These are phyloP conservation scores for Platerodrilus igneus DNA, from an alignment of 2,888 invertebrate genomes.

Conservation along the genomic window DNA sequence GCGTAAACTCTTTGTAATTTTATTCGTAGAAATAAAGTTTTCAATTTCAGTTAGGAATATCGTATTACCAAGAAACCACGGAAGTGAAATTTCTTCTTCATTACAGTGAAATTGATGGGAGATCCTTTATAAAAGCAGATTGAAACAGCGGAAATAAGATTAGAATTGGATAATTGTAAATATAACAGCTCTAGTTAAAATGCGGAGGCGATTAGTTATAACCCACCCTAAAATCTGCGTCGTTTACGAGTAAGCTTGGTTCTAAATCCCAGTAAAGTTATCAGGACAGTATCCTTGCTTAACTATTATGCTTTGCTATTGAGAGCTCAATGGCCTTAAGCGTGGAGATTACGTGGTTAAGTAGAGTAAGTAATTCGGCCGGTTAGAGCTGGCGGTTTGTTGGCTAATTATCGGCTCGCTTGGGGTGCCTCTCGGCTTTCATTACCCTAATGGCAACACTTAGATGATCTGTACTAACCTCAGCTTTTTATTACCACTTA, in stretches of 20 bases:
- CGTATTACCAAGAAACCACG: no score
- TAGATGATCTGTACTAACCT: no score
- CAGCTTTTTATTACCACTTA: no score
- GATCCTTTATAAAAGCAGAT: conserved; percentile 14
- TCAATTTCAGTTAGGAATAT: no score
- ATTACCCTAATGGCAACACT: conserved; percentile 42
- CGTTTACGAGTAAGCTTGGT: conserved; percentile 37
- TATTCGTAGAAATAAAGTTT: no score
- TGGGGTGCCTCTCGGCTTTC: conserved; percentile 40
- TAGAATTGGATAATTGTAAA: conserved; percentile 24
- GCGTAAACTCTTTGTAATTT: no score
- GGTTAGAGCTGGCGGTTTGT: conserved; percentile 43
- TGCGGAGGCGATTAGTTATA: conserved; percentile 34
- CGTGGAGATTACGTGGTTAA: conserved; percentile 44
- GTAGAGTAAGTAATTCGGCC: conserved; percentile 46
- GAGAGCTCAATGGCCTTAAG: conserved; percentile 37
- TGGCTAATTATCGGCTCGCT: conserved; percentile 46
- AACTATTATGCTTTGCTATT: conserved; percentile 40
- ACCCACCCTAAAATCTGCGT: conserved; percentile 36
- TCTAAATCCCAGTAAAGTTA: conserved; percentile 41
- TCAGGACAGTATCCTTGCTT: conserved; percentile 38
- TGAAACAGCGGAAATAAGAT: conserved; percentile 18
- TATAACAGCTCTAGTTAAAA: conserved; percentile 19
- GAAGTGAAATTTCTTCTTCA: conserved; percentile 15
- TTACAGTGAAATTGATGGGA: conserved; percentile 11